phyloP scores from a whole-genome alignment of 2,113 vertebrate species.

The Notarius lentiginosus region DNA sequence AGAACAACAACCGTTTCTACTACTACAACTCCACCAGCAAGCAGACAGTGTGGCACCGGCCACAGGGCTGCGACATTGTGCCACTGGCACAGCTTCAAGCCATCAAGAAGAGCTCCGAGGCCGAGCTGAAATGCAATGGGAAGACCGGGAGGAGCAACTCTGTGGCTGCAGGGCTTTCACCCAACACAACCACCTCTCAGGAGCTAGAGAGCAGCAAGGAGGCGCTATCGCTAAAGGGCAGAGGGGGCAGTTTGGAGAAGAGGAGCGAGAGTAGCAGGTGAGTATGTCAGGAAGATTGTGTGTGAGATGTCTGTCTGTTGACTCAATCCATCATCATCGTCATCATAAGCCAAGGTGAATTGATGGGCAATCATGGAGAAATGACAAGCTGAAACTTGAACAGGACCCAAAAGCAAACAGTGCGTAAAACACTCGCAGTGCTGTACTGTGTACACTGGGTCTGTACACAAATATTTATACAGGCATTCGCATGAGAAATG shows the following conservation, averaged over 20 bases:
- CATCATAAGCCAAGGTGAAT: neutral
- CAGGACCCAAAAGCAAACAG: neutral
- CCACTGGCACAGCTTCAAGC: slow-evolving; percentile 78
- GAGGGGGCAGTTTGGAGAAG: slow-evolving; percentile 60
- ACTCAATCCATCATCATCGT: neutral
- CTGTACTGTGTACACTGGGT: neutral
- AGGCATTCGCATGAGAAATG: neutral
- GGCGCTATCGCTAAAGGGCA: slow-evolving; percentile 49
- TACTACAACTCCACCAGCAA: slow-evolving; percentile 77
- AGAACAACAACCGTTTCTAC: slow-evolving; percentile 79
- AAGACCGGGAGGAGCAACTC: slow-evolving; percentile 57
- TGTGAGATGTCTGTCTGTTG: neutral
- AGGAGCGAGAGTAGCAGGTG: slow-evolving; percentile 71
- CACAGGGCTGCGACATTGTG: slow-evolving; percentile 75
- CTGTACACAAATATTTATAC: neutral
- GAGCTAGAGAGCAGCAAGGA: slow-evolving; percentile 62
- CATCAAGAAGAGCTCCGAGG: slow-evolving; percentile 71
- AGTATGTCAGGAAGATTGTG: neutral
- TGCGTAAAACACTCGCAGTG: neutral
- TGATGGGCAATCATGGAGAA: neutral
- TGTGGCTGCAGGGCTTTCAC: slow-evolving; percentile 34
- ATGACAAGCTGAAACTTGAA: neutral
- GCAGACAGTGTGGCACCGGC: slow-evolving; percentile 80
- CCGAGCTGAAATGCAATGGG: slow-evolving; percentile 46
- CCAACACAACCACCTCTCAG: slow-evolving; percentile 48